Conservation (phyloP, 2,113 vertebrate species). For the Cacatua alba region DNA sequence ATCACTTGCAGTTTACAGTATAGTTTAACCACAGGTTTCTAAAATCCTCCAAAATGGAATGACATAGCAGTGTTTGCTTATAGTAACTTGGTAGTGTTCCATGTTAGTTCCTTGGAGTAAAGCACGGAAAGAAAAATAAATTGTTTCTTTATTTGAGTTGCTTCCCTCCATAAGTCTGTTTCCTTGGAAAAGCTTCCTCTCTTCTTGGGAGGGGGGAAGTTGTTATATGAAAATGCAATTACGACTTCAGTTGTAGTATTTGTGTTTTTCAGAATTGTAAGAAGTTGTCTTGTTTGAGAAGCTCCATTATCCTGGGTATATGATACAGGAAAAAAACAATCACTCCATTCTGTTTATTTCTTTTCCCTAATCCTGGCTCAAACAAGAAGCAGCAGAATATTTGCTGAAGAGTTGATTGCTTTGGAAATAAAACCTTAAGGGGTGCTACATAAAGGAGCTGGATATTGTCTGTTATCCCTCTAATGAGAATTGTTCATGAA, state of each 20-base stretch:
- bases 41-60: not conserved
- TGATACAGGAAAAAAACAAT: not conserved
- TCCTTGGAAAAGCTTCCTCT: not conserved
- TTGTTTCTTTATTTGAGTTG: not conserved
- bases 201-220: not conserved
- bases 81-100: not conserved
- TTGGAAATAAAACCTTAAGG: not conserved
- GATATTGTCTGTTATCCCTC: not conserved
- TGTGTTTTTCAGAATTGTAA: not conserved
- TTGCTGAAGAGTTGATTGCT: not conserved
- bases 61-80: not conserved
- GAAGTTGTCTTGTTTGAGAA: not conserved
- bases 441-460: not conserved
- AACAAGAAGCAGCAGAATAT: not conserved
- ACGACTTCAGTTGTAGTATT: not conserved
- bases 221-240: not conserved
- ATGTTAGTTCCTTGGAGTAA: not conserved
- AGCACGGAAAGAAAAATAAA: not conserved
- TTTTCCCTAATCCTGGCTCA: not conserved
- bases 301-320: not conserved
- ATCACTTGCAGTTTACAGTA: not conserved
- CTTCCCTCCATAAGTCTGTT: not conserved
- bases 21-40: not conserved
- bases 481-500: not conserved
- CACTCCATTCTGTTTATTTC: not conserved